A percentile compares a stretch with the other conserved stretches of the same genome.
phyloP scores from a whole-genome alignment of 2,888 invertebrate genomes.

The Dicroscelio sp. region DNA sequence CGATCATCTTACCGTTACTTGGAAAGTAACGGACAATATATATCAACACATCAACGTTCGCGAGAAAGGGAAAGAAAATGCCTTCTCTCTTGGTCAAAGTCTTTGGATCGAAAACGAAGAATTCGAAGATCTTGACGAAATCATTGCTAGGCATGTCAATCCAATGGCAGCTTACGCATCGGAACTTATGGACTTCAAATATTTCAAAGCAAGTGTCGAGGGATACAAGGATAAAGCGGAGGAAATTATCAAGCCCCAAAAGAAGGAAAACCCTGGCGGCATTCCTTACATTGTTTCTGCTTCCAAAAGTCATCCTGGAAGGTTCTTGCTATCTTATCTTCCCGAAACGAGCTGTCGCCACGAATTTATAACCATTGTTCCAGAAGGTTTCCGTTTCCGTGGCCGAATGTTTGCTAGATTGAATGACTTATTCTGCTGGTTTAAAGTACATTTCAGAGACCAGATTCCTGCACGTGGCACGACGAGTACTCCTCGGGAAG shows the following conservation, averaged over 20 bases:
- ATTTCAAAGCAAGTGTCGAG: slow-evolving; percentile 95
- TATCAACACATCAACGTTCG: slow-evolving; percentile 99
- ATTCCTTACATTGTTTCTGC: slow-evolving; percentile 97
- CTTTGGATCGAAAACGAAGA: slow-evolving; percentile 98
- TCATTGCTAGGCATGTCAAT: slow-evolving; percentile 98
- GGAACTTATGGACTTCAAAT: slow-evolving; percentile 97
- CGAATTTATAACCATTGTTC: slow-evolving; percentile 97
- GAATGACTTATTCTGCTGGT: slow-evolving; percentile 97
- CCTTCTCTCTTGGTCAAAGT: slow-evolving; percentile 97
- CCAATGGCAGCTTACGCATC: slow-evolving; percentile 99
- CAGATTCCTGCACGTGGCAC: slow-evolving; percentile 95
- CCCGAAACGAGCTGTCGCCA: slow-evolving; percentile 96
- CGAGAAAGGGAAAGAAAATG: slow-evolving; percentile 99
- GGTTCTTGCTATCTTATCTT: slow-evolving; percentile 98
- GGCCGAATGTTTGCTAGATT: slow-evolving; percentile 97
- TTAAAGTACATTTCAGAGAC: slow-evolving; percentile 99
- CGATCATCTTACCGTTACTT: slow-evolving; percentile 99
- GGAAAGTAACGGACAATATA: slow-evolving; percentile 99
- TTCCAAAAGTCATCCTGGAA: slow-evolving; percentile 97
- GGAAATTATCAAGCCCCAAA: slow-evolving; percentile 97
- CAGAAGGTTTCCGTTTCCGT: slow-evolving; percentile 98
- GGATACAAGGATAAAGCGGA: slow-evolving; percentile 97
- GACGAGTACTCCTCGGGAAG: slow-evolving; percentile 94
- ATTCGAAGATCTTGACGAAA: slow-evolving; percentile 99
- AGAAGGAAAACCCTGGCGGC: slow-evolving; percentile 96